Percentiles rank a stretch among this genome's conserved stretches.
phyloP scores from a whole-genome alignment of 2,888 invertebrate genomes.

The Andrena haemorrhoa region DNA sequence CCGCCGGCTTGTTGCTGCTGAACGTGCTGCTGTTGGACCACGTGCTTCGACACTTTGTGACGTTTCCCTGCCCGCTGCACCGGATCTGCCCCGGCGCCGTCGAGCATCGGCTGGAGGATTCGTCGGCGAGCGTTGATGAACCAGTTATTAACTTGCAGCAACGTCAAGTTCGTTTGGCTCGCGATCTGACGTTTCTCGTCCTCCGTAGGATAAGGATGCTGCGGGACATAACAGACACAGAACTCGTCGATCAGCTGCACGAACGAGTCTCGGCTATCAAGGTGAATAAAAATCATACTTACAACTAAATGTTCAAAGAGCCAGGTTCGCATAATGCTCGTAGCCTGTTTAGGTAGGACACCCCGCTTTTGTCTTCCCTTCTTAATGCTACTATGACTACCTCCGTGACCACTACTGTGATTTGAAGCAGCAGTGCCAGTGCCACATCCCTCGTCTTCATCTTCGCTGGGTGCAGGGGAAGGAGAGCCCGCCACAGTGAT shows the following conservation, averaged over 20 bases:
- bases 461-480: conserved; percentile 86
- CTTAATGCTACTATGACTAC: conserved; percentile 84
- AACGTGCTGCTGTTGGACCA: conserved; percentile 80
- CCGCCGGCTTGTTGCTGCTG: conserved; percentile 77
- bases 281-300: conserved; percentile 81
- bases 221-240: conserved; percentile 61
- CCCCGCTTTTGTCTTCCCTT: conserved; percentile 92
- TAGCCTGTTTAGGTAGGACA: conserved; percentile 97
- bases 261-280: not conserved
- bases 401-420: conserved; percentile 86
- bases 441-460: conserved; percentile 83
- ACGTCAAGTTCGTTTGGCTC: conserved; percentile 94
- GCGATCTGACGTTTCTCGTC: conserved; percentile 97
- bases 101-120: conserved; percentile 96
- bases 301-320: conserved; percentile 98
- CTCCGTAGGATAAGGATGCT: conserved; percentile 98
- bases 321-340: conserved; percentile 98
- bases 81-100: conserved; percentile 87
- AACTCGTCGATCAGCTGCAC: too few relatives aligned
- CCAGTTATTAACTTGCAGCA: conserved; percentile 96
- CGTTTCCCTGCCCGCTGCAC: conserved; percentile 82
- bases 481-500: conserved; percentile 87
- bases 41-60: conserved; percentile 85
- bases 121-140: conserved; percentile 97
- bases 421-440: conserved; percentile 85